Base-by-base conservation (phyloP, 2,888 invertebrate species). In the Candidula unifasciata region DNA sequence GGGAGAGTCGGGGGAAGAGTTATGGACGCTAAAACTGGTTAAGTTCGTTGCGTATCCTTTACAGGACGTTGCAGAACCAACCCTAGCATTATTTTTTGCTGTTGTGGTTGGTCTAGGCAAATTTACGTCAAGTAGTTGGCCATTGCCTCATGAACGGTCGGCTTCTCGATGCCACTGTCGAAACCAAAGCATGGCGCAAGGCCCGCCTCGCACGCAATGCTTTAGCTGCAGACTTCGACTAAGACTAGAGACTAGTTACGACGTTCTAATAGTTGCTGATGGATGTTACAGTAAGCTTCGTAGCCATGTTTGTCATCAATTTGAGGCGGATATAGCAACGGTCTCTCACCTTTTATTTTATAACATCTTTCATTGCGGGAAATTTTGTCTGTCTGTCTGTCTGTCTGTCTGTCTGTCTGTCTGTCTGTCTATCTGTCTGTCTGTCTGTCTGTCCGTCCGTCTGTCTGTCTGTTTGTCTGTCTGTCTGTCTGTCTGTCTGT, bases 211-310 rank as follows among this genome's bases (percentile, higher is more conserved):
- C n/a, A n/a, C n/a, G n/a, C n/a, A n/a, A n/a, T n/a, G n/a, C n/a
- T n/a, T n/a, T n/a, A n/a, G n/a, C n/a, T n/a, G n/a, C n/a, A n/a
- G n/a, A n/a, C n/a, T n/a, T n/a, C n/a, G n/a, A n/a, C n/a, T n/a
- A n/a, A n/a, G n/a, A n/a, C n/a, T n/a, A n/a, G n/a, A n/a, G n/a
- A n/a, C n/a, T n/a, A 16, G 66, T 76, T 68, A 52, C 52, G 33
- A 77, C 52, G 54, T 13, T 13, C 54, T 82, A 82, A 82, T 82
- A 76, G 73, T 68, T 30, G 82, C 66, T 82, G 77, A 82, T 77
- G 77, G 66, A 76, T 77, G 76, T 76, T 82, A 68, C 82, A 76
- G 30, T 77, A 66, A 64, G 74, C 82, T 71, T 57, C 33, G 21
- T 13, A 66, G 82, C 77, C 82, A 82, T 68, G 66, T 76, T 68